Evolutionary conservation across 2,888 invertebrate genomes (phyloP).

Genomic region (Drosophila recens): DNA sequence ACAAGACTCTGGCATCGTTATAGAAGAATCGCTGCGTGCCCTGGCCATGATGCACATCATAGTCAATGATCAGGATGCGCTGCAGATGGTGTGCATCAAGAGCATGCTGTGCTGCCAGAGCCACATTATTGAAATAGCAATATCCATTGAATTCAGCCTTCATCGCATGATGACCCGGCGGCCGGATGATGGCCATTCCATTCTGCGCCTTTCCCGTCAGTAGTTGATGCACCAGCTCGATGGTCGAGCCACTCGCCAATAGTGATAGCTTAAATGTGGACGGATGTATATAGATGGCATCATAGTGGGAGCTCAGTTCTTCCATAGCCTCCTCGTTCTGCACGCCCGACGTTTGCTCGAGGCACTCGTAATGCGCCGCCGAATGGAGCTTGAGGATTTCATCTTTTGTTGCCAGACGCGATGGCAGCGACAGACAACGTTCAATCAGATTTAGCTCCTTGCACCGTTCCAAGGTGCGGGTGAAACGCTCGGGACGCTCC

Average conservation of each 20-base stretch:
- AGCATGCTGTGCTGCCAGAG: slow-evolving; percentile 92
- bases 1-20: slow-evolving; percentile 92
- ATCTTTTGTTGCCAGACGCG: slow-evolving; percentile 88
- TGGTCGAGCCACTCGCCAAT: slow-evolving; percentile 91
- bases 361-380: slow-evolving; percentile 88
- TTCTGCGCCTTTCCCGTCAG: slow-evolving; percentile 89
- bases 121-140: slow-evolving; percentile 97
- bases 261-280: slow-evolving; percentile 92
- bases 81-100: slow-evolving; percentile 87
- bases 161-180: slow-evolving; percentile 98
- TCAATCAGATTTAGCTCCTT: slow-evolving; percentile 89
- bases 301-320: slow-evolving; percentile 90
- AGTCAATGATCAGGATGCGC: slow-evolving; percentile 95
- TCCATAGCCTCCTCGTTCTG: slow-evolving; percentile 88
- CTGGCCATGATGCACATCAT: slow-evolving; percentile 99
- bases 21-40: slow-evolving; percentile 96
- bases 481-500: slow-evolving; percentile 92
- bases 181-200: slow-evolving; percentile 94
- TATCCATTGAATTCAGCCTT: slow-evolving; percentile 88
- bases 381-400: slow-evolving; percentile 90
- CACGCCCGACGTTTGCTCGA: slow-evolving; percentile 88
- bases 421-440: slow-evolving; percentile 87
- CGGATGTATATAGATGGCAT: slow-evolving; percentile 93
- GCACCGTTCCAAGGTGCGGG: slow-evolving; percentile 89
- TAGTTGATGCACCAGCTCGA: slow-evolving; percentile 91